Evolutionary conservation across 2,888 invertebrate species (phyloP).

Genomic region (Craniophora ligustri): DNA sequence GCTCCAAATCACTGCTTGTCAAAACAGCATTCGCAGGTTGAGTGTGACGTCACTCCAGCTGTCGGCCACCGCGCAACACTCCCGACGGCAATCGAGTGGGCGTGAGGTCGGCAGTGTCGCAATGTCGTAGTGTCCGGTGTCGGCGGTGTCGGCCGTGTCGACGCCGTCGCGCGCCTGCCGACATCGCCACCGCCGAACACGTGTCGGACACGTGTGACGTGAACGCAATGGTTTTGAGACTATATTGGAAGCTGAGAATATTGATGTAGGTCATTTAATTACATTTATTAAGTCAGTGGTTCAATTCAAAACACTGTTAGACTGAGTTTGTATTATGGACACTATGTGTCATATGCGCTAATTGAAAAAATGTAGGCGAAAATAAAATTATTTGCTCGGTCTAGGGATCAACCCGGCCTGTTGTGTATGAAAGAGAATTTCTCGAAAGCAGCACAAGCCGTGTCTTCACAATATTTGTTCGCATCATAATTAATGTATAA

Average conservation of each 20-base stretch:
- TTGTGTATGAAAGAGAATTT: too few species aligned
- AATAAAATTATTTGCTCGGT: too few species aligned
- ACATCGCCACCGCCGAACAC: too few species aligned
- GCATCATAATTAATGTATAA: background rate
- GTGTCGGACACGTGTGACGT: background rate
- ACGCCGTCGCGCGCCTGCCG: conserved; percentile 6
- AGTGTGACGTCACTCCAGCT: conserved; percentile 22
- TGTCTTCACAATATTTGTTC: background rate
- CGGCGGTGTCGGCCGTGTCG: conserved; percentile 8
- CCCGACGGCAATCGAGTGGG: conserved; percentile 9
- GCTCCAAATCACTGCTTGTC: background rate
- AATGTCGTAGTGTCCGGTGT: conserved; percentile 1
- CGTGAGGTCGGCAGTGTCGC: conserved; percentile 16
- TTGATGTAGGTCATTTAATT: background rate
- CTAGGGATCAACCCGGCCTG: too few species aligned
- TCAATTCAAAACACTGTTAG: too few species aligned
- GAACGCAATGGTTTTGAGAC: background rate
- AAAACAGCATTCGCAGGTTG: background rate
- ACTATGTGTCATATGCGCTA: background rate
- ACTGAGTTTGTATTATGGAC: too few species aligned
- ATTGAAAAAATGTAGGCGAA: too few species aligned
- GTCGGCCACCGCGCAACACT: conserved; percentile 12
- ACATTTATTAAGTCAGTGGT: too few species aligned
- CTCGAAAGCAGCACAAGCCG: background rate
- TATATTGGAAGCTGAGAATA: background rate